Conservation (phyloP, 2,113 vertebrate genomes). For the Thunnus maccoyii region DNA sequence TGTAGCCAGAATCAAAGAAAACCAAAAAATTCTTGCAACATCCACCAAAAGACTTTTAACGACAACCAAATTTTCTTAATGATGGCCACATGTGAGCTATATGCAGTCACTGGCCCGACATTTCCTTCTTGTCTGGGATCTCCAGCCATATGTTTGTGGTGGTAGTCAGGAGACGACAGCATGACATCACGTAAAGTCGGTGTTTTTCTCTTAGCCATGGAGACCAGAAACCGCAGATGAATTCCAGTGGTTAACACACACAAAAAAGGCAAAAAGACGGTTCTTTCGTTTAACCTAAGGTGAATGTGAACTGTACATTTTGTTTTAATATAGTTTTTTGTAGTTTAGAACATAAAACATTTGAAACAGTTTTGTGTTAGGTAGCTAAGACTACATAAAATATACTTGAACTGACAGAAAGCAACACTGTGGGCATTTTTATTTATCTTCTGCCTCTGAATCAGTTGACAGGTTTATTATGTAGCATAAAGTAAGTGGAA, state of each 20-base stretch:
- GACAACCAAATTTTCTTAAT: constrained; percentile 31
- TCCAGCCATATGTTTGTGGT: constrained; percentile 64
- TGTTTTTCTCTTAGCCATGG: constrained; percentile 60
- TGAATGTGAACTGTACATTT: neutral
- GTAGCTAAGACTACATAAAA: neutral
- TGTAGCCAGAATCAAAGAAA: constrained; percentile 19
- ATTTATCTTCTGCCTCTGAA: neutral
- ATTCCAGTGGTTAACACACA: constrained; percentile 51
- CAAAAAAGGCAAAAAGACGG: constrained; percentile 14
- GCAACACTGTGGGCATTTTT: neutral
- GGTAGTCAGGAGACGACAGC: constrained; percentile 47
- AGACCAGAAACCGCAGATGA: constrained; percentile 52
- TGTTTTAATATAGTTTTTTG: neutral
- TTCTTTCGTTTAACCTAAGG: neutral
- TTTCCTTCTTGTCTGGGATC: constrained; percentile 50
- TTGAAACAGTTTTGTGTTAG: neutral
- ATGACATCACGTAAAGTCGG: constrained; percentile 59
- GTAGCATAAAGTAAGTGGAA: neutral
- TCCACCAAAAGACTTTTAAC: constrained; percentile 28
- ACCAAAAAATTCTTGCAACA: constrained; percentile 4
- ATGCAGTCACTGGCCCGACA: constrained; percentile 31
- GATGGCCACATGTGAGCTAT: constrained; percentile 47
- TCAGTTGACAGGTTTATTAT: neutral
- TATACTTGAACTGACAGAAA: neutral
- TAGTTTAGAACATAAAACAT: neutral